Evolutionary conservation across 2,888 invertebrate genomes (phyloP).

Genomic region (Apomyelois bistriatella): DNA sequence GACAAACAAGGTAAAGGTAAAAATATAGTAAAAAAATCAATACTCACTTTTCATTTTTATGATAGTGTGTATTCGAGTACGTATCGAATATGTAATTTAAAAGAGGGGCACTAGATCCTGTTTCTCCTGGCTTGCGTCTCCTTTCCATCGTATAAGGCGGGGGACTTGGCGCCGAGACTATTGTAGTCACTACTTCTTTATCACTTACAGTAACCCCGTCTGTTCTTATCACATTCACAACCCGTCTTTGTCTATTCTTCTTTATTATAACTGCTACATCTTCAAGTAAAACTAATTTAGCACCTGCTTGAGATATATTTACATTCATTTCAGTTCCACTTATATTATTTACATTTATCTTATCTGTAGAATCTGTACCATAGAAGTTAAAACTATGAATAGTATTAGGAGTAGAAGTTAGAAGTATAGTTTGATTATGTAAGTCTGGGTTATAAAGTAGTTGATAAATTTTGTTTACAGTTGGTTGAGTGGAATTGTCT

Average conservation of each 20-base stretch:
- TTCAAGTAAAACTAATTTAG: slow-evolving; percentile 37
- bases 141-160: slow-evolving; percentile 45
- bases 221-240: slow-evolving; percentile 45
- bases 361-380: slow-evolving; percentile 32
- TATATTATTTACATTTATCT: slow-evolving; percentile 27
- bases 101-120: slow-evolving; percentile 66
- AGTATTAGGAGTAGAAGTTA: slow-evolving; percentile 45
- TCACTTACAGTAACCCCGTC: slow-evolving; percentile 33
- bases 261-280: slow-evolving; percentile 27
- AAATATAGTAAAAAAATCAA: not conserved
- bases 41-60: slow-evolving; percentile 66
- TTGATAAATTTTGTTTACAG: slow-evolving; percentile 65
- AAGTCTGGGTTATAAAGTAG: slow-evolving; percentile 54
- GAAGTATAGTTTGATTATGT: slow-evolving; percentile 49
- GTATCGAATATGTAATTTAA: slow-evolving; percentile 74
- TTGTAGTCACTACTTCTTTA: slow-evolving; percentile 34
- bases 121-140: slow-evolving; percentile 59
- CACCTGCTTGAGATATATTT: slow-evolving; percentile 35
- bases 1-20: not conserved
- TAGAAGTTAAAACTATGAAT: slow-evolving; percentile 41
- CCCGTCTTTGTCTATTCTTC: slow-evolving; percentile 49
- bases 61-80: slow-evolving; percentile 67
- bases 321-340: slow-evolving; percentile 22
- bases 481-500: slow-evolving; percentile 46
- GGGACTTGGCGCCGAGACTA: slow-evolving; percentile 34